Evolutionary conservation across 2,888 invertebrate species (phyloP).

Genomic region (Himalopsyche anomala): DNA sequence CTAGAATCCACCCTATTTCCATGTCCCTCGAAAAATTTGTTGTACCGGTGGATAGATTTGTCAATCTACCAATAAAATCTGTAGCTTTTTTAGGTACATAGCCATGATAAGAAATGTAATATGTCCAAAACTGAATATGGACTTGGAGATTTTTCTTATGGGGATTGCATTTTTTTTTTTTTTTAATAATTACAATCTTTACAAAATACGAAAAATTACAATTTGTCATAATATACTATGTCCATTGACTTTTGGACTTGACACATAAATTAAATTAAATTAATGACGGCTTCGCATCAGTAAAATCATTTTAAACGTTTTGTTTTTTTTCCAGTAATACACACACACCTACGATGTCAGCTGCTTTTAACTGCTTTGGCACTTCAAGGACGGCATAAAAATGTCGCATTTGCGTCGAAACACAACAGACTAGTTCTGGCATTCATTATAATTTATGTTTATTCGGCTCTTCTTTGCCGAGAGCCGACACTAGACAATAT

Average conservation of each 20-base stretch:
- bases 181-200: too few species aligned
- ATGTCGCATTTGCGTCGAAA: constrained; percentile 5
- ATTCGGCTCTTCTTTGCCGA: not conserved
- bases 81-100: too few species aligned
- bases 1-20: not conserved
- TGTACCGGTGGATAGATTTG: not conserved
- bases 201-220: too few species aligned
- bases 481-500: not conserved
- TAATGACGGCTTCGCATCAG: not conserved
- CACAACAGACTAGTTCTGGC: constrained; percentile 1
- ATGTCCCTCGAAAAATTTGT: not conserved
- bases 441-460: constrained; percentile 10
- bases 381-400: constrained; percentile 9
- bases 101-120: too few species aligned
- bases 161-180: too few species aligned
- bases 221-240: too few species aligned
- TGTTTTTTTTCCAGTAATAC: not conserved
- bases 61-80: not conserved
- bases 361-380: constrained; percentile 29
- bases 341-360: not conserved
- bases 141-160: too few species aligned
- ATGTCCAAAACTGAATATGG: too few species aligned
- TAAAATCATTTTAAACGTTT: not conserved
- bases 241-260: constrained; percentile 19
- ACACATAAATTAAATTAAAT: constrained; percentile 18